phyloP scores from a whole-genome alignment of 1,140 invertebrate species.

The Trichomalopsis sarcophagae region DNA sequence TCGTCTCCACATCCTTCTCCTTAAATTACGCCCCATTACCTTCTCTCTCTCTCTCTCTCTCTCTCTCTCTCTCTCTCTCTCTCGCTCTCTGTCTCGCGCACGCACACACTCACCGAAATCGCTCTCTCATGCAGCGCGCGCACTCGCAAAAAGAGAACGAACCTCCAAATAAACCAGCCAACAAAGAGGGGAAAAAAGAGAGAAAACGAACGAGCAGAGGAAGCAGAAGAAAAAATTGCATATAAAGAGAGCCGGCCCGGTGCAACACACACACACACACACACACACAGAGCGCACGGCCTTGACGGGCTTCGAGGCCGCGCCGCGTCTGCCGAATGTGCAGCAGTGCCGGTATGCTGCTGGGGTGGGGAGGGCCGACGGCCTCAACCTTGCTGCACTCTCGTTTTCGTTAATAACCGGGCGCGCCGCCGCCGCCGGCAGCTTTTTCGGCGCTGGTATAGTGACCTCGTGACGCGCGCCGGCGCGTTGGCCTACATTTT shows the following conservation, averaged over 20 bases:
- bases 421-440: not conserved
- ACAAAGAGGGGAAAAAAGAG: not conserved
- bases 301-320: slow-evolving; percentile 40
- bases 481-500: slow-evolving; percentile 22
- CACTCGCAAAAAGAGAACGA: not conserved
- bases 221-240: slow-evolving; percentile 14
- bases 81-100: not conserved
- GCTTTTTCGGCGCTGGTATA: slow-evolving; percentile 2
- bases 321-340: slow-evolving; percentile 33
- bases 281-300: not conserved
- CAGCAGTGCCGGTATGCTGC: not conserved
- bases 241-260: not conserved
- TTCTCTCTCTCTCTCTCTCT: not conserved
- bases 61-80: too few species aligned
- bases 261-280: not conserved
- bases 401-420: slow-evolving; percentile 49
- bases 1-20: slow-evolving; percentile 4
- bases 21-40: slow-evolving; percentile 30
- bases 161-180: not conserved
- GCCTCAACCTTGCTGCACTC: slow-evolving; percentile 48
- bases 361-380: not conserved
- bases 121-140: not conserved
- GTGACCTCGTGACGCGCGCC: slow-evolving; percentile 1
- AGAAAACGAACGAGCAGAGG: slow-evolving; percentile 49
- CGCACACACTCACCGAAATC: not conserved